phyloP scores from a whole-genome alignment of 2,113 vertebrate genomes.

The Xenopus laevis region DNA sequence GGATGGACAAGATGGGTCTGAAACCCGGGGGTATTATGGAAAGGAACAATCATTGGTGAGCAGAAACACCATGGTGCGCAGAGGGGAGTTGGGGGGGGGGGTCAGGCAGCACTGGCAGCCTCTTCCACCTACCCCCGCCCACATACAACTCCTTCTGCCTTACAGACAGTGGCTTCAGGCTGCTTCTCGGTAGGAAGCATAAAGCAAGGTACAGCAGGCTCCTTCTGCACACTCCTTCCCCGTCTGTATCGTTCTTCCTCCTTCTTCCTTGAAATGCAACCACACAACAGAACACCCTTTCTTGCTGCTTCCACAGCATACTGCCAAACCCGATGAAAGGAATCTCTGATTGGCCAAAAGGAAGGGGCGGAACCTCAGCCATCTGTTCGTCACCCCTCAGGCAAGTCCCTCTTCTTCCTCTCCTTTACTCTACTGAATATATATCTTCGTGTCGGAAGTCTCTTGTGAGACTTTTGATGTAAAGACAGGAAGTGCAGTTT shows the following conservation, averaged over 20 bases:
- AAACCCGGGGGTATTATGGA: background rate
- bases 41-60: background rate
- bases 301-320: constrained; percentile 57
- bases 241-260: background rate
- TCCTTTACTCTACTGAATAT: too few species aligned
- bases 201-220: background rate
- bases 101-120: constrained; percentile 26
- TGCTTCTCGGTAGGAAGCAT: background rate
- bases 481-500: too few species aligned
- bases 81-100: background rate
- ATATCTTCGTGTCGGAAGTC: too few species aligned
- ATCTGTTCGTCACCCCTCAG: background rate
- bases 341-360: constrained; percentile 60
- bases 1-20: background rate
- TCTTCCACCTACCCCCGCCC: constrained; percentile 36
- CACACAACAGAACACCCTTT: constrained; percentile 20
- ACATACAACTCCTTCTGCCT: constrained; percentile 16
- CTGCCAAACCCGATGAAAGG: constrained; percentile 58
- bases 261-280: constrained; percentile 38
- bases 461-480: too few species aligned
- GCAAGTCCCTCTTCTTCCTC: too few species aligned
- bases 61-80: constrained; percentile 67
- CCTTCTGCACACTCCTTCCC: constrained; percentile 2
- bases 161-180: constrained; percentile 39
- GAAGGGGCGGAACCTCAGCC: constrained; percentile 40